Evolutionary conservation across 2,797 vertebrate genomes (phyloP).

Genomic region (Hoplostethus mediterraneus): DNA sequence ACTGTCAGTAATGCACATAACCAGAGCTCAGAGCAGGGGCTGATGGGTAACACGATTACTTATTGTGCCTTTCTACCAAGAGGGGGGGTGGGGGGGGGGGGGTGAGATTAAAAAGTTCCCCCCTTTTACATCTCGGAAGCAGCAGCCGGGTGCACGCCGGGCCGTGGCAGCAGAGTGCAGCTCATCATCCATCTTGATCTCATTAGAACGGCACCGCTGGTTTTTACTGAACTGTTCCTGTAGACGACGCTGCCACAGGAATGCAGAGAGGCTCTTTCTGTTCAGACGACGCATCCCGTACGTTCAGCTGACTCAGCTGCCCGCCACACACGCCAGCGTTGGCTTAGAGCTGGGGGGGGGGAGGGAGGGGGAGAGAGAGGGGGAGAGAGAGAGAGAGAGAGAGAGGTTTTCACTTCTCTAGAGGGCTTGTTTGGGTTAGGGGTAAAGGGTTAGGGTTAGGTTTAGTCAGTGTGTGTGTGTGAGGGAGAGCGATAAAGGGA

Average conservation of each 20-base stretch:
- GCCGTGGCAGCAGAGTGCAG: slow-evolving; percentile 60
- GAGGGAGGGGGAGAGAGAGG: too few species aligned
- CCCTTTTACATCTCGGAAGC: slow-evolving; percentile 69
- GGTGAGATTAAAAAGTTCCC: slow-evolving; percentile 80
- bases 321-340: slow-evolving; percentile 49
- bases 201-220: slow-evolving; percentile 68
- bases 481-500: too few species aligned
- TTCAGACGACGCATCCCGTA: slow-evolving; percentile 65
- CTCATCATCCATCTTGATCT: slow-evolving; percentile 81
- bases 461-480: not conserved
- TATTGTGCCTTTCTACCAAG: slow-evolving; percentile 65
- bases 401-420: too few species aligned
- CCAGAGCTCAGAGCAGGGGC: slow-evolving; percentile 48
- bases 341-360: too few species aligned
- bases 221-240: slow-evolving; percentile 77
- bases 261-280: slow-evolving; percentile 67
- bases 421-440: too few species aligned
- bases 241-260: slow-evolving; percentile 73
- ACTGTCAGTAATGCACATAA: slow-evolving; percentile 77
- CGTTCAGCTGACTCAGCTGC: slow-evolving; percentile 72
- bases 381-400: not conserved
- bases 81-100: too few species aligned
- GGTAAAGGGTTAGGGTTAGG: too few species aligned
- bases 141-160: slow-evolving; percentile 47
- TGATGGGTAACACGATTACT: slow-evolving; percentile 77